Conservation (phyloP, 1,140 invertebrate genomes). For the Sycophila sp. region DNA sequence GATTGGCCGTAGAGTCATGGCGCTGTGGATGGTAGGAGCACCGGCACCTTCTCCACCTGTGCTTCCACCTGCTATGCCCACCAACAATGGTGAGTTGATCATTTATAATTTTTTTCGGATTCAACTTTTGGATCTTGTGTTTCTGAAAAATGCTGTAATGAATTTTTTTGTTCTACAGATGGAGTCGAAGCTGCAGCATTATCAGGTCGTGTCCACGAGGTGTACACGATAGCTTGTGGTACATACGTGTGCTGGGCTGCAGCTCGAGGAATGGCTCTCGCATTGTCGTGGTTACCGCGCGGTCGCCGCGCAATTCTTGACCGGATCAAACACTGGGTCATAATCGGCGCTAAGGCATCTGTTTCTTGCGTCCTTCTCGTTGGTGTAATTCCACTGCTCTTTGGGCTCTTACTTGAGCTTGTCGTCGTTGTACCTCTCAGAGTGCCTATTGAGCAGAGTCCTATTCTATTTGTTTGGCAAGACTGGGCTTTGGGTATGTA, state of each 20-base stretch:
- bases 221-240: conserved; percentile 95
- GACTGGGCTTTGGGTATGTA: conserved; percentile 86
- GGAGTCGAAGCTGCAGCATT: conserved; percentile 52
- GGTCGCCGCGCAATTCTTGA: conserved; percentile 81
- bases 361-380: conserved; percentile 83
- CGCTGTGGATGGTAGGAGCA: conserved; percentile 79
- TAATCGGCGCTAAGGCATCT: conserved; percentile 74
- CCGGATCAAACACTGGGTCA: conserved; percentile 80
- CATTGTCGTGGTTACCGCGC: conserved; percentile 87
- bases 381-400: conserved; percentile 90
- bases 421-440: conserved; percentile 91
- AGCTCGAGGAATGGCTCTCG: conserved; percentile 79
- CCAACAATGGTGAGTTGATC: conserved; percentile 54
- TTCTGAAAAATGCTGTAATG: background rate
- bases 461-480: conserved; percentile 94
- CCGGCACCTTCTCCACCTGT: conserved; percentile 60
- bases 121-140: too few species aligned
- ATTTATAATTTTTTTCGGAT: too few species aligned
- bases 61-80: conserved; percentile 52
- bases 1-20: conserved; percentile 88
- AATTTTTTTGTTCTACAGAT: background rate
- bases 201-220: conserved; percentile 84
- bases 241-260: conserved; percentile 93
- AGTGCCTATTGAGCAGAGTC: conserved; percentile 94
- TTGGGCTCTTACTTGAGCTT: conserved; percentile 91